A percentile compares a stretch with the other conserved stretches of the same genome.
Conservation (phyloP, 2,888 invertebrate genomes). For the Elegia similella region DNA sequence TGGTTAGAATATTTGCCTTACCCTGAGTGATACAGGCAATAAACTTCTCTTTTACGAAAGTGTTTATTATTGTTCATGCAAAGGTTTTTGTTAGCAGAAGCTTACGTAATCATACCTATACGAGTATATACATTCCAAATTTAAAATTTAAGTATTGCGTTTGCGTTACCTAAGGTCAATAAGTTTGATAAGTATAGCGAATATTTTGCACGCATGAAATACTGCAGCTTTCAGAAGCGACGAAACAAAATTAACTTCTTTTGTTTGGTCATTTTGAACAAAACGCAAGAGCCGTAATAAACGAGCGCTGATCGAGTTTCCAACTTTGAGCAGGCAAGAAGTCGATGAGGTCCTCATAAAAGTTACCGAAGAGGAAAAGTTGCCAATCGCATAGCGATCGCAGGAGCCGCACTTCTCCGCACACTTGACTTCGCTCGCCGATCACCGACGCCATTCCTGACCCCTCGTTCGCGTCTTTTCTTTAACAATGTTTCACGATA, state of each 20-base stretch:
- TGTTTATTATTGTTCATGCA: too few species aligned
- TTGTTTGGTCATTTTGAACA: constrained; percentile 20
- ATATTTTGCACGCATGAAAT: too few species aligned
- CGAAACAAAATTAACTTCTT: background rate
- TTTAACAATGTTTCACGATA: background rate
- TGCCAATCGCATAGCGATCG: constrained; percentile 15
- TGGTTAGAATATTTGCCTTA: too few species aligned
- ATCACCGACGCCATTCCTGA: constrained; percentile 30
- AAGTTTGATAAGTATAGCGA: too few species aligned
- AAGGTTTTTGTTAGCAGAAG: too few species aligned
- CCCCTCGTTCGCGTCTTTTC: background rate
- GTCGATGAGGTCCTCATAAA: constrained; percentile 33
- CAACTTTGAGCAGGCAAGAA: constrained; percentile 28
- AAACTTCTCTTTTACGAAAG: too few species aligned
- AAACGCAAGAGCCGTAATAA: constrained; percentile 22
- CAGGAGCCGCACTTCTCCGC: constrained; percentile 17
- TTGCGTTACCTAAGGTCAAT: too few species aligned
- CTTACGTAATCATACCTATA: too few species aligned
- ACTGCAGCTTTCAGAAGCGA: background rate
- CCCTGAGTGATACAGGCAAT: too few species aligned
- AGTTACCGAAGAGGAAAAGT: constrained; percentile 37
- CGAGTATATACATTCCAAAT: too few species aligned
- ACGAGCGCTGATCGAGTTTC: constrained; percentile 27
- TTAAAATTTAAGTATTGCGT: too few species aligned
- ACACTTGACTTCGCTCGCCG: constrained; percentile 36